These are phyloP conservation scores for Platycercus adscitus DNA, from an alignment of 2,113 vertebrate genomes.

Conservation along the genomic window DNA sequence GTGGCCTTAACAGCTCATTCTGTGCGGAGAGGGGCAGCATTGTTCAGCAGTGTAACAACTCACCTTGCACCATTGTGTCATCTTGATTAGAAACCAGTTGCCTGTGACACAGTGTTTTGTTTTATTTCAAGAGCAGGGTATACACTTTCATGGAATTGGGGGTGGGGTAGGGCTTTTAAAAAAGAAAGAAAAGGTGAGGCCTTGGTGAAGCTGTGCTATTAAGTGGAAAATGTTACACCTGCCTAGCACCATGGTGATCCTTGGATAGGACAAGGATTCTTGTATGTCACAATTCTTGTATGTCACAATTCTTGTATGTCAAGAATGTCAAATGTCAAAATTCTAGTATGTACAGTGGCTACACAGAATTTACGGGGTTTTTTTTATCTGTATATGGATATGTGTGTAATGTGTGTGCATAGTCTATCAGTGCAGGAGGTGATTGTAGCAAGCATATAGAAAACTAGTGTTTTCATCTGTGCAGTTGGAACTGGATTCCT, in stretches of 20 bases:
- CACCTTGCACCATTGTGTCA: background rate
- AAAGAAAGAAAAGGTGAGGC: background rate
- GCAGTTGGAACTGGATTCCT: background rate
- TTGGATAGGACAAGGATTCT: background rate
- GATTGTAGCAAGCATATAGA: background rate
- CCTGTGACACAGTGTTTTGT: background rate
- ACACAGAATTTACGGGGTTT: background rate
- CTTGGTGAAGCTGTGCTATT: background rate
- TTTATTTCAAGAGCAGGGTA: slow-evolving; percentile 16
- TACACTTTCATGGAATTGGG: background rate
- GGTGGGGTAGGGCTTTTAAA: background rate
- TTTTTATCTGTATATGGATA: rapidly evolving
- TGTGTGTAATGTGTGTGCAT: background rate
- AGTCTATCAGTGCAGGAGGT: background rate
- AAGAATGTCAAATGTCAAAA: background rate
- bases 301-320: background rate
- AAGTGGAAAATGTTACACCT: slow-evolving; percentile 39
- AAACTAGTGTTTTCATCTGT: background rate
- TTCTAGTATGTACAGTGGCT: background rate
- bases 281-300: background rate
- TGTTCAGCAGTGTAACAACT: background rate
- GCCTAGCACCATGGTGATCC: background rate
- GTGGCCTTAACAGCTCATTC: background rate
- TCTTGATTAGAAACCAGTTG: background rate
- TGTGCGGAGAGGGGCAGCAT: background rate